These are phyloP conservation scores for Zaprionus nigranus DNA, from an alignment of 1,140 invertebrate genomes.

Conservation along the genomic window DNA sequence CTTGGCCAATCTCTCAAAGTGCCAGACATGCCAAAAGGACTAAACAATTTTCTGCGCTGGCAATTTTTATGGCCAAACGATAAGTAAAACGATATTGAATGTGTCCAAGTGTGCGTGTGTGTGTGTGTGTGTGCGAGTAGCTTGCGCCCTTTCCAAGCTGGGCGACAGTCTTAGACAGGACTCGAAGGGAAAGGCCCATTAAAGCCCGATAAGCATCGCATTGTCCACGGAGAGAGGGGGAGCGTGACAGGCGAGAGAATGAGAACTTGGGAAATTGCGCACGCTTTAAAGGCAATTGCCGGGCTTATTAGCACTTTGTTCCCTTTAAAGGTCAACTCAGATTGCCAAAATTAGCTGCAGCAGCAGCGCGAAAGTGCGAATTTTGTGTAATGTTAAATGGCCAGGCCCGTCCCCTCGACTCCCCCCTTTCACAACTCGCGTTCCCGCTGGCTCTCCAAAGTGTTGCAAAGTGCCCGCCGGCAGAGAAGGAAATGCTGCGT, in stretches of 20 bases:
- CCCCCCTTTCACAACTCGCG: no score
- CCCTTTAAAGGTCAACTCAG: slow-evolving; percentile 45
- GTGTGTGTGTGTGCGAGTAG: slow-evolving; percentile 9
- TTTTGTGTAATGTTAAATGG: slow-evolving; percentile 68
- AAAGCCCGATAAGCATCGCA: slow-evolving; percentile 74
- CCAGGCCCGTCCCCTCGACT: slow-evolving; percentile 13
- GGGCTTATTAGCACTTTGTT: slow-evolving; percentile 67
- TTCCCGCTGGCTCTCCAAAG: not conserved
- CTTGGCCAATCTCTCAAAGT: slow-evolving; percentile 78
- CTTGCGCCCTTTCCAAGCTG: slow-evolving; percentile 36
- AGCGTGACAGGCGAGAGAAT: not conserved
- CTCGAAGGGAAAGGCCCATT: slow-evolving; percentile 47
- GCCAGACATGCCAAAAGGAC: slow-evolving; percentile 79
- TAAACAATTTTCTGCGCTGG: slow-evolving; percentile 82
- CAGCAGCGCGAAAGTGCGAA: slow-evolving; percentile 58
- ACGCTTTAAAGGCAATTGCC: slow-evolving; percentile 57
- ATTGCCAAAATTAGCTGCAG: slow-evolving; percentile 69
- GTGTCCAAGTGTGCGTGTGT: slow-evolving; percentile 37
- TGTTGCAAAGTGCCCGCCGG: slow-evolving; percentile 45
- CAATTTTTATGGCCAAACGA: slow-evolving; percentile 82
- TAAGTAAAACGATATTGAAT: slow-evolving; percentile 83
- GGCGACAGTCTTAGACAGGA: slow-evolving; percentile 5
- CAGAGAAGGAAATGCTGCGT: slow-evolving; percentile 71
- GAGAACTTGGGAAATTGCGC: slow-evolving; percentile 1
- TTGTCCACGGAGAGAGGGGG: slow-evolving; percentile 50